phyloP scores from a whole-genome alignment of 2,888 invertebrate species.

The Vandiemenella viatica region DNA sequence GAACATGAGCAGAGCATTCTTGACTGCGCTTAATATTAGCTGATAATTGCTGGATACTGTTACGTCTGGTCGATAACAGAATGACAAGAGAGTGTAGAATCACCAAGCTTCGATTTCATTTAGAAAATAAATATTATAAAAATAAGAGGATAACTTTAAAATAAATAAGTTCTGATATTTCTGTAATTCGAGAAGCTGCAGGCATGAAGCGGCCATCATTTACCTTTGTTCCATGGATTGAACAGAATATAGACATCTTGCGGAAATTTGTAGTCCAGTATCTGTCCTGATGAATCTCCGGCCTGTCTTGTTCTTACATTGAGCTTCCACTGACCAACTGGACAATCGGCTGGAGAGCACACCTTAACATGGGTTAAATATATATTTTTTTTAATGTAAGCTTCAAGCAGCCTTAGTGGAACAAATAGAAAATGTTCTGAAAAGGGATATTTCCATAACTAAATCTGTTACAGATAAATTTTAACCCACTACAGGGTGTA shows the following conservation, averaged over 20 bases:
- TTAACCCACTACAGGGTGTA: too few relatives aligned
- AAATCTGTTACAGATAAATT: too few relatives aligned
- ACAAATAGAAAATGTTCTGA: too few relatives aligned
- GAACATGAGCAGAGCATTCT: too few relatives aligned
- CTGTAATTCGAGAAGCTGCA: not conserved
- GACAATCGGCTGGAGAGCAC: slow-evolving; percentile 44
- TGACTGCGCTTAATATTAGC: too few relatives aligned
- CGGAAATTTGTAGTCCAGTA: slow-evolving; percentile 38
- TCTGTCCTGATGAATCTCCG: slow-evolving; percentile 9
- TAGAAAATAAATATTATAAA: not conserved
- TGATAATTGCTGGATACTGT: too few relatives aligned
- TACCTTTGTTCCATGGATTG: slow-evolving; percentile 73
- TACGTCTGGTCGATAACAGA: too few relatives aligned
- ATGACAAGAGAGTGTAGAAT: too few relatives aligned
- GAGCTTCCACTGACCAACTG: slow-evolving; percentile 53
- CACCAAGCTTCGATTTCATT: too few relatives aligned
- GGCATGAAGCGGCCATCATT: slow-evolving; percentile 14
- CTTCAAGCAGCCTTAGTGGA: too few relatives aligned
- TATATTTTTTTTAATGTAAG: too few relatives aligned
- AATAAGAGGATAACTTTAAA: not conserved
- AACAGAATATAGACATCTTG: slow-evolving; percentile 60
- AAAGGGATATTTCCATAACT: too few relatives aligned
- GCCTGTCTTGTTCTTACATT: slow-evolving; percentile 41
- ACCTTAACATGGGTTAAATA: slow-evolving; percentile 27
- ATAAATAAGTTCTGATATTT: not conserved